Base-by-base conservation (phyloP, 1,140 invertebrate genomes). In the Diabrotica virgifera region DNA sequence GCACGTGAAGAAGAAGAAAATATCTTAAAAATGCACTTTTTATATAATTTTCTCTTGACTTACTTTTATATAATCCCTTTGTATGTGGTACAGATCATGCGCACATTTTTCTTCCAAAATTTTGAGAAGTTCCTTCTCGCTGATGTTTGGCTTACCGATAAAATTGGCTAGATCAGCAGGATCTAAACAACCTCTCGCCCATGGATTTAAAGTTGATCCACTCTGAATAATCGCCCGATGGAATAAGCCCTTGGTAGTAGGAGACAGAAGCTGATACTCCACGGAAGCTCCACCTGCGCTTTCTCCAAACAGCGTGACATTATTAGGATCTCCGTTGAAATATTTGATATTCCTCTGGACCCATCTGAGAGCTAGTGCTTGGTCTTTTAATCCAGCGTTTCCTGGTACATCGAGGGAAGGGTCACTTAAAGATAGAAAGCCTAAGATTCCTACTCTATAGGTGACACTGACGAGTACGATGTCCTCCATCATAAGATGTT, bases 311-410 rank as follows among this genome's bases (percentile, higher is more conserved):
- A 86, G 66, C 12, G 76, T 78, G 35, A 78, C 70, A 62, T 78
- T 78, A 35, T 71, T 63, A 38, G 76, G 69, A 72, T 86, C 79
- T 2, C 85, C 85, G 63, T 78, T 72, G 69, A 86, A 86, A 53
- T 59, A 35, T 37, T 61, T 59, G 36, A 86, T 85, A 67, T 85
- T 83, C 52, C 78, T 74, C 67, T 84, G 77, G 5, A 89, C 79
- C 84, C 86, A 89, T 67, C 81, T 76, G 5, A 89, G 72, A 0
- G 80, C 84, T 63, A 83, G 64, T 3, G 85, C 74, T 70, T 86
- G 85, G 75, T 89, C 87, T 72, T 85, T 85, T 10, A 89, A 75
- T 5, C 86, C 86, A 51, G 82, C 84, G 77, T 88, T 88, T 40
- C 87, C 87, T 54, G 82, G 80, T 12, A 82, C 77, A 67, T 76